A percentile compares a stretch with the other conserved stretches of the same genome.
phyloP scores from a whole-genome alignment of 2,888 invertebrate genomes.

The Heliconius aoede region DNA sequence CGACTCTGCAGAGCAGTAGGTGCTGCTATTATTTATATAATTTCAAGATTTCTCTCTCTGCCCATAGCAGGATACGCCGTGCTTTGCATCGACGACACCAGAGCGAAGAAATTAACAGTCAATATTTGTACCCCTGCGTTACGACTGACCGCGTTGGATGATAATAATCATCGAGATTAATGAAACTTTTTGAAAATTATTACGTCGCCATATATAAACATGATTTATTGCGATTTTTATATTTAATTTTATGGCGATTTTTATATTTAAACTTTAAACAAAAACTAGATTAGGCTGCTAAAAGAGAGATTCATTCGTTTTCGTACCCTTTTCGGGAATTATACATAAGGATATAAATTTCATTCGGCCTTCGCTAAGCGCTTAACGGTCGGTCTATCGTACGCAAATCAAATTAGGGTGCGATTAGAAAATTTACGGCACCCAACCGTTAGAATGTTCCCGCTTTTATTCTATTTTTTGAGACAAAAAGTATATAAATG shows the following conservation, averaged over 20 bases:
- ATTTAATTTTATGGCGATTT: constrained; percentile 2
- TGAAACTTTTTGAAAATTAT: too few species aligned
- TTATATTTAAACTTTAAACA: constrained; percentile 59
- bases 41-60: too few species aligned
- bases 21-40: constrained; percentile 48
- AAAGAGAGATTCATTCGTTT: constrained; percentile 76
- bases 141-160: too few species aligned
- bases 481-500: constrained; percentile 5
- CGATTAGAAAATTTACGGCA: constrained; percentile 62
- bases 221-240: constrained; percentile 9
- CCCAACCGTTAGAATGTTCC: not conserved
- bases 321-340: constrained; percentile 73
- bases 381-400: constrained; percentile 70
- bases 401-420: constrained; percentile 78
- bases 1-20: not conserved
- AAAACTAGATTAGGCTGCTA: constrained; percentile 75
- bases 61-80: too few species aligned
- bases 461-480: not conserved
- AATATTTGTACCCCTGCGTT: too few species aligned
- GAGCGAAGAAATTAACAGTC: not conserved
- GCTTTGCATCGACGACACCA: too few species aligned
- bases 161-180: too few species aligned
- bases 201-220: not conserved
- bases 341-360: constrained; percentile 74
- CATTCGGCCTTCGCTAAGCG: constrained; percentile 71